Percentiles rank a stretch among this genome's conserved stretches.
These are phyloP conservation scores for Diglossa cyanea DNA, from an alignment of 2,797 vertebrate genomes.

Conservation along the genomic window DNA sequence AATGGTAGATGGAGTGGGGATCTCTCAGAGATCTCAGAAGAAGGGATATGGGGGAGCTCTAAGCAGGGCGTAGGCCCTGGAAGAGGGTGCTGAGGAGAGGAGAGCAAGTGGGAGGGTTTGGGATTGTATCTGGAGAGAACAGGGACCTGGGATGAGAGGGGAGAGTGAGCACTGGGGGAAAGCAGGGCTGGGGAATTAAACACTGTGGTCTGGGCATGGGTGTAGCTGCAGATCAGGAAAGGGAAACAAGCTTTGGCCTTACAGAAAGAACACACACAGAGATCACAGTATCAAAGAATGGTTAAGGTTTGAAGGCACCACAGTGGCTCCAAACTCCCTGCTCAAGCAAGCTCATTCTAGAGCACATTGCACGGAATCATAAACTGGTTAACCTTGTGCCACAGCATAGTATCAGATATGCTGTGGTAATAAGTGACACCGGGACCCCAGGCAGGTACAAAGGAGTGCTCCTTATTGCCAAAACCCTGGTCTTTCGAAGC, in stretches of 20 bases:
- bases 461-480: not conserved
- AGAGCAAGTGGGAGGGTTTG: not conserved
- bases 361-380: not conserved
- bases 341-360: not conserved
- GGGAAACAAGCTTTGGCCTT: not conserved
- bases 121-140: not conserved
- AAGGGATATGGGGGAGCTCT: not conserved
- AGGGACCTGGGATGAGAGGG: not conserved
- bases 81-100: not conserved
- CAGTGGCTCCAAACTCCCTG: not conserved
- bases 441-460: no score
- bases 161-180: not conserved
- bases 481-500: accelerated
- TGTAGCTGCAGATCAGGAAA: not conserved
- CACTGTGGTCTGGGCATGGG: accelerated
- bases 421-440: accelerated
- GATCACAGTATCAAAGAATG: not conserved
- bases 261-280: accelerated
- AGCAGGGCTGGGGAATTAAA: not conserved
- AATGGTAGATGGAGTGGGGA: not conserved
- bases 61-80: not conserved
- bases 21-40: no score
- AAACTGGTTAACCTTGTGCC: not conserved
- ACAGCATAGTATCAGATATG: not conserved
- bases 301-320: not conserved